Conservation (phyloP, 2,888 invertebrate genomes). For the Microctonus hyperodae region DNA sequence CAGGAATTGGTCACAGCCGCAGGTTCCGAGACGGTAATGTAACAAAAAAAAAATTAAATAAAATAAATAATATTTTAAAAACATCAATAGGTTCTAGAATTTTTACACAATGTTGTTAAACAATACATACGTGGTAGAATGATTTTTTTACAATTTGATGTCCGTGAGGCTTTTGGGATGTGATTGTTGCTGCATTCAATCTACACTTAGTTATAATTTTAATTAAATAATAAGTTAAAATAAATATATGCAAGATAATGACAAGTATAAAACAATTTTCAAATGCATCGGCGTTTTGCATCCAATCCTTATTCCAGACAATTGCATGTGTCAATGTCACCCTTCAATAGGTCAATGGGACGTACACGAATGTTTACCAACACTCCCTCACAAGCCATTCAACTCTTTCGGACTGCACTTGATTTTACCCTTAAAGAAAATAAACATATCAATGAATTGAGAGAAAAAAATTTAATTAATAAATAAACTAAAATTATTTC, state of each 20-base stretch:
- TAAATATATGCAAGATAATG: conserved; percentile 14
- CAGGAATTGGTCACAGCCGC: conserved; percentile 99
- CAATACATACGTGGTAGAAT: not conserved
- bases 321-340: conserved; percentile 52
- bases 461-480: conserved; percentile 13
- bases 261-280: conserved; percentile 38
- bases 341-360: conserved; percentile 42
- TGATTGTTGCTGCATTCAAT: conserved; percentile 12
- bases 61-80: not conserved
- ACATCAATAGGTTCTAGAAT: not conserved
- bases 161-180: conserved; percentile 23
- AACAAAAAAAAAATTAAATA: conserved; percentile 32
- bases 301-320: conserved; percentile 41
- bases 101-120: not conserved
- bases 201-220: not conserved
- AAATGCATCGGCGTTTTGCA: conserved; percentile 50
- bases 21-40: conserved; percentile 87
- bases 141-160: conserved; percentile 9
- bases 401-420: conserved; percentile 30
- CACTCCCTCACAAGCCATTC: conserved; percentile 28
- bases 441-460: conserved; percentile 8
- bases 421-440: conserved; percentile 29
- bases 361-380: conserved; percentile 34
- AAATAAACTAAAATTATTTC: not conserved
- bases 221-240: not conserved